Evolutionary conservation across 2,797 vertebrate genomes (phyloP).

Genomic region (Gymnocypris eckloni): DNA sequence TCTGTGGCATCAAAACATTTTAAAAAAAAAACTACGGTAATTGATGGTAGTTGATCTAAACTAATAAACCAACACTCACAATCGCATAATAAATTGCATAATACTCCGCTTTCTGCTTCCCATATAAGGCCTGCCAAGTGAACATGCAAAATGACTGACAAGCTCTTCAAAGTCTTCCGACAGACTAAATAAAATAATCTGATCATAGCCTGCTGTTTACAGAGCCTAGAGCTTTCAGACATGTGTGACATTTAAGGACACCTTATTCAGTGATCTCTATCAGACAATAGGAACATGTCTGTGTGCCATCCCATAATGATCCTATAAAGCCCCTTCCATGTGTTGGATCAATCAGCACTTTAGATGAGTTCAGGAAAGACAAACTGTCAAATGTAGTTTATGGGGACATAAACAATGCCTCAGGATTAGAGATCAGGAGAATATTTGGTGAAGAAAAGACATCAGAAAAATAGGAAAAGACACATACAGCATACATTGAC

Average conservation of each 20-base stretch:
- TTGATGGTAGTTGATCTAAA: background rate
- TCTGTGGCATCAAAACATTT: background rate
- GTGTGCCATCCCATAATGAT: background rate
- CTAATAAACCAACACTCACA: background rate
- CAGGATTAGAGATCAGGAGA: background rate
- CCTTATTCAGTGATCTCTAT: background rate
- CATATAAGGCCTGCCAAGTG: background rate
- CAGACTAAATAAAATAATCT: background rate
- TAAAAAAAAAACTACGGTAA: background rate
- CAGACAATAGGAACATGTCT: background rate
- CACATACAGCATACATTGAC: constrained; percentile 16
- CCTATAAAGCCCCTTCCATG: background rate
- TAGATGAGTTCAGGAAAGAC: constrained; percentile 6
- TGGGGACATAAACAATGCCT: constrained; percentile 24
- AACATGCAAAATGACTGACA: background rate
- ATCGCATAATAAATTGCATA: background rate
- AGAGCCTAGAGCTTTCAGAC: background rate
- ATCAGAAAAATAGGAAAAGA: constrained; percentile 24
- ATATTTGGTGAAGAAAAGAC: constrained; percentile 22
- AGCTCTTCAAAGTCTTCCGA: background rate
- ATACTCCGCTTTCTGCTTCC: background rate
- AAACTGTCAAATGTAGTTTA: background rate
- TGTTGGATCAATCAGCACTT: background rate
- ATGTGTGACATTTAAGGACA: background rate
- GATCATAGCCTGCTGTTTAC: background rate